Evolutionary conservation across 1,140 invertebrate genomes (phyloP).

Genomic region (Scaptomyza graminum): DNA sequence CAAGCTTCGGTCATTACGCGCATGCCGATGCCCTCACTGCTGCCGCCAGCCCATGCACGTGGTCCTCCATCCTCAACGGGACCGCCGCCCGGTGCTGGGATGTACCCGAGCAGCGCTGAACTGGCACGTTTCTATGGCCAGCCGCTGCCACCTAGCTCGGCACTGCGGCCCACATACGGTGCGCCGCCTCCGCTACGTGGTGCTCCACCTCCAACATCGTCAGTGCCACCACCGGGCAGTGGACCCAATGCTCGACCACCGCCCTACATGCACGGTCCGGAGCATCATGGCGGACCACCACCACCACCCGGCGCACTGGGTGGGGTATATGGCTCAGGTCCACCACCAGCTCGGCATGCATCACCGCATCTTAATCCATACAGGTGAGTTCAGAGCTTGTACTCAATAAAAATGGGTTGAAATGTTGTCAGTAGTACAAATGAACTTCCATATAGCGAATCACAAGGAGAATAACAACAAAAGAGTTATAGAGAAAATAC

Average conservation of each 20-base stretch:
- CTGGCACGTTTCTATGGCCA: constrained; percentile 65
- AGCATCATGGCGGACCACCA: constrained; percentile 62
- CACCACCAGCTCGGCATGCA: constrained; percentile 74
- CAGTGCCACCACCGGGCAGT: constrained; percentile 20
- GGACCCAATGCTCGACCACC: constrained; percentile 44
- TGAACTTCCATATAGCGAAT: no score
- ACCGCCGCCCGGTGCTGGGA: constrained; percentile 28
- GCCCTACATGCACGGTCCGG: constrained; percentile 60
- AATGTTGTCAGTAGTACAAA: no score
- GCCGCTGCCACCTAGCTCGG: constrained; percentile 60
- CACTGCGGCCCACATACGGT: constrained; percentile 73
- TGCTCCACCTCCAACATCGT: constrained; percentile 48
- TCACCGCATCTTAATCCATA: constrained; percentile 75
- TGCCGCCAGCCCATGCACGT: constrained; percentile 67
- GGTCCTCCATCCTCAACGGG: constrained; percentile 39
- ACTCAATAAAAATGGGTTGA: no score
- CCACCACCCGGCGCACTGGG: constrained; percentile 34
- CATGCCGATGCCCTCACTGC: constrained; percentile 87
- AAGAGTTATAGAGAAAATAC: no score
- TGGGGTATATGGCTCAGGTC: constrained; percentile 59
- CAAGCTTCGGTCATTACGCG: constrained; percentile 87
- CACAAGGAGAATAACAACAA: no score
- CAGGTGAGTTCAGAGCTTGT: constrained; percentile 45
- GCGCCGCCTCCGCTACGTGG: constrained; percentile 75
- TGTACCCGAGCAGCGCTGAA: constrained; percentile 67